phyloP scores from a whole-genome alignment of 1,140 invertebrate species.

The Zaprionus ornatus region DNA sequence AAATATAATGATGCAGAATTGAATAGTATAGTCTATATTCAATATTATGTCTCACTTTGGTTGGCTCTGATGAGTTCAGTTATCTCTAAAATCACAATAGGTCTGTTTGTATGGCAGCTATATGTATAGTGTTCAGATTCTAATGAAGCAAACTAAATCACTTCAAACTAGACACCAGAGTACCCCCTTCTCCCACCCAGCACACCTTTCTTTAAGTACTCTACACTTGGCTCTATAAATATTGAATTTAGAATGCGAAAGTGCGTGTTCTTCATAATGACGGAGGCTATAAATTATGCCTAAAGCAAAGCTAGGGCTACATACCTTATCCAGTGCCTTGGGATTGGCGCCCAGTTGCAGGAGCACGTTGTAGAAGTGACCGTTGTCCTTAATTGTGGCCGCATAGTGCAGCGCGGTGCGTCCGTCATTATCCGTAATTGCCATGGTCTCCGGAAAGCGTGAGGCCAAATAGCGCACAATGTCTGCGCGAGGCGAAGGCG shows the following conservation, averaged over 20 bases:
- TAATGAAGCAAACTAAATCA: neutral
- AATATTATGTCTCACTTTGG: too few relatives aligned
- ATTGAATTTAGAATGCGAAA: neutral
- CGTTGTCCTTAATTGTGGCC: conserved; percentile 92
- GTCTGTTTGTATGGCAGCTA: too few relatives aligned
- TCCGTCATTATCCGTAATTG: conserved; percentile 90
- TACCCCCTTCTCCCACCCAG: neutral
- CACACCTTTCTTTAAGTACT: neutral
- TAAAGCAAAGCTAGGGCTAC: conserved; percentile 36
- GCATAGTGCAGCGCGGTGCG: conserved; percentile 96
- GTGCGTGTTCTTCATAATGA: conserved; percentile 10
- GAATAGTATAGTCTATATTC: too few relatives aligned
- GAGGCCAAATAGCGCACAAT: conserved; percentile 87
- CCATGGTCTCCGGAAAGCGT: conserved; percentile 93
- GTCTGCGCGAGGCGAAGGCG: conserved; percentile 41
- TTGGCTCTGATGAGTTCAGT: too few relatives aligned
- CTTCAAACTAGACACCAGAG: neutral
- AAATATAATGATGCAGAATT: too few relatives aligned
- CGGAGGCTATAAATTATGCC: conserved; percentile 28
- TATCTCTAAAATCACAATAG: too few relatives aligned
- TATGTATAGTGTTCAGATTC: too few relatives aligned
- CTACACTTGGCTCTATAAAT: neutral
- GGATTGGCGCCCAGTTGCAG: conserved; percentile 93
- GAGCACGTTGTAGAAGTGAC: conserved; percentile 94
- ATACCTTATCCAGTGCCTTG: conserved; percentile 92